A percentile compares a stretch with the other conserved stretches of the same genome.
phyloP scores from a whole-genome alignment of 1,140 invertebrate genomes.

The Chlorops oryzae region DNA sequence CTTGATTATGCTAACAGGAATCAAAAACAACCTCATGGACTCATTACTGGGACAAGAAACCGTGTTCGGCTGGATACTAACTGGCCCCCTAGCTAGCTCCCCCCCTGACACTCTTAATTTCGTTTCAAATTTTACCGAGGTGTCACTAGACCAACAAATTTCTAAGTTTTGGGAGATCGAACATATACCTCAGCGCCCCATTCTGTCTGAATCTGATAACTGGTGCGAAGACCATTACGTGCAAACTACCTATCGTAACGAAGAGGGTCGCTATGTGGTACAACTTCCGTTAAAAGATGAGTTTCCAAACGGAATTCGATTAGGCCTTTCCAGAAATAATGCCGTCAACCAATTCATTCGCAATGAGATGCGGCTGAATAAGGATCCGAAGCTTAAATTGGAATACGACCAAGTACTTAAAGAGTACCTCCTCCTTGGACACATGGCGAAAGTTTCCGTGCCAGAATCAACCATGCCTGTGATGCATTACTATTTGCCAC shows the following conservation, averaged over 20 bases:
- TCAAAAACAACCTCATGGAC: too few species aligned
- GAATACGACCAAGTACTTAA: conserved; percentile 3
- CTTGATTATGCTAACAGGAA: too few species aligned
- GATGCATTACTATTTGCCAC: conserved; percentile 13
- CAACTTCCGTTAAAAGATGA: background rate
- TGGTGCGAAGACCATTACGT: background rate
- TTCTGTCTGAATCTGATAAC: background rate
- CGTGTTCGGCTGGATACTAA: background rate
- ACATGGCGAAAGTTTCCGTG: conserved; percentile 6
- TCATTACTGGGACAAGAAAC: too few species aligned
- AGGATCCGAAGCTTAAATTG: background rate
- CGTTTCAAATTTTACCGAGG: background rate
- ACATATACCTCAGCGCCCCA: background rate
- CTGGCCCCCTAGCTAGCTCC: background rate
- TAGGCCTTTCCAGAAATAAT: background rate
- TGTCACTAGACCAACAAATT: background rate
- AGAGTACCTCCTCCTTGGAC: conserved; percentile 7
- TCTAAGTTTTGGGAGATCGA: conserved; percentile 2
- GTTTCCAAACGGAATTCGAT: background rate
- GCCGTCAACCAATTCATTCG: background rate
- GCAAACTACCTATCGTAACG: background rate
- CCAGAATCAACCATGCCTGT: background rate
- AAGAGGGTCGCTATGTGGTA: background rate
- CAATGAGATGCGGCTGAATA: background rate
- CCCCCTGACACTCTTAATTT: too few species aligned